Evolutionary conservation across 2,888 invertebrate species (phyloP).

Genomic region (Phasia obesa): DNA sequence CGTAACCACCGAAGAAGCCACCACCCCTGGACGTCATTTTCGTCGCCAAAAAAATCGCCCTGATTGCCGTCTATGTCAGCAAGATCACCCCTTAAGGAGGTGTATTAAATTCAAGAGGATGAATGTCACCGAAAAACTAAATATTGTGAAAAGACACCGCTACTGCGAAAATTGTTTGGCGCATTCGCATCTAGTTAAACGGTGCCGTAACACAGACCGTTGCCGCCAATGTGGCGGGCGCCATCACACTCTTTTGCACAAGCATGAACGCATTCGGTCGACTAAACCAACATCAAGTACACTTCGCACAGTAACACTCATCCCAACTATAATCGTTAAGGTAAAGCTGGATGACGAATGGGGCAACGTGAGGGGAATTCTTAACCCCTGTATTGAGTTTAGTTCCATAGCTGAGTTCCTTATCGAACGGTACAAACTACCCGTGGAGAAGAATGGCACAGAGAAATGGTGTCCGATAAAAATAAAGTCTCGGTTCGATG

Average conservation of each 20-base stretch:
- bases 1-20: not conserved
- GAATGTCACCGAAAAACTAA: not conserved
- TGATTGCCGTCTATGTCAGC: not conserved
- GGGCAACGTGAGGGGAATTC: not conserved
- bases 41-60: not conserved
- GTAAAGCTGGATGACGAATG: not conserved
- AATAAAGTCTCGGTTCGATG: not conserved
- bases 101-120: not conserved
- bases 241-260: not conserved
- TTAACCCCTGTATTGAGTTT: not conserved
- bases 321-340: slow-evolving; percentile 1
- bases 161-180: not conserved
- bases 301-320: not conserved
- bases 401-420: not conserved
- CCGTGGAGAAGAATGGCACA: not conserved
- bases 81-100: not conserved
- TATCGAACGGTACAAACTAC: not conserved
- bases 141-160: not conserved
- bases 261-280: too few species aligned
- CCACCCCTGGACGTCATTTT: not conserved
- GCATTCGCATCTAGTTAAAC: not conserved
- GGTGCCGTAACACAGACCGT: not conserved
- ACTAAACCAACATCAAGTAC: too few species aligned
- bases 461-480: not conserved
- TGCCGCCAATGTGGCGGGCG: not conserved